Percentiles rank a stretch among this genome's conserved stretches.
Evolutionary conservation across 2,888 invertebrate genomes (phyloP).

Genomic region (Melanostoma scalare): DNA sequence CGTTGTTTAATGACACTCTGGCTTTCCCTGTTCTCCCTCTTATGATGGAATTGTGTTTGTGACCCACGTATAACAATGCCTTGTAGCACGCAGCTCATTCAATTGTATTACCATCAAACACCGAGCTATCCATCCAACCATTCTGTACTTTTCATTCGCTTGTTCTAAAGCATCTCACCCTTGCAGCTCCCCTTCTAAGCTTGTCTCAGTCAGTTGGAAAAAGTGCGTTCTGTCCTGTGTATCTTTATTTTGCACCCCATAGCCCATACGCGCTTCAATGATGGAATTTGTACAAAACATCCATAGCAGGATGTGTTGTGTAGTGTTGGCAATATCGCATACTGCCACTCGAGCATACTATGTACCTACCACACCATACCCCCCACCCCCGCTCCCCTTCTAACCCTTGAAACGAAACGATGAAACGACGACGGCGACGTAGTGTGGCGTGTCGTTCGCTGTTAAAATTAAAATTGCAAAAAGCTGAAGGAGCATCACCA

Average conservation of each 20-base stretch:
- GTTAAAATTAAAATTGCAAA: slow-evolving; percentile 77
- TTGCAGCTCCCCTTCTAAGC: slow-evolving; percentile 19
- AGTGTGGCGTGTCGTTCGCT: slow-evolving; percentile 53
- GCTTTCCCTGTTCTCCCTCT: slow-evolving; percentile 20
- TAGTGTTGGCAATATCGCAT: slow-evolving; percentile 39
- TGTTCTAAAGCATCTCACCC: slow-evolving; percentile 32
- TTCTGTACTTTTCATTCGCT: slow-evolving; percentile 18
- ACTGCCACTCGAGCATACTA: slow-evolving; percentile 58
- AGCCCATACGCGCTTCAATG: slow-evolving; percentile 40
- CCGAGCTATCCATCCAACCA: slow-evolving; percentile 33
- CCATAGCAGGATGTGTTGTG: slow-evolving; percentile 20
- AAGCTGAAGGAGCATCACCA: slow-evolving; percentile 57
- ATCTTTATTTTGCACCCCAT: slow-evolving; percentile 42
- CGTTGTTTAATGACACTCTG: slow-evolving; percentile 44
- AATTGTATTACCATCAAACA: slow-evolving; percentile 38
- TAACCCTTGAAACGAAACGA: slow-evolving; percentile 2
- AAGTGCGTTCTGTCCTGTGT: slow-evolving; percentile 57
- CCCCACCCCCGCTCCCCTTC: slow-evolving; percentile 5
- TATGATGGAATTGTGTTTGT: slow-evolving; percentile 53
- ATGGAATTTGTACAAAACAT: slow-evolving; percentile 56
- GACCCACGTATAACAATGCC: slow-evolving; percentile 51
- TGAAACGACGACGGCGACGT: slow-evolving; percentile 26
- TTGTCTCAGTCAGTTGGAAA: slow-evolving; percentile 52
- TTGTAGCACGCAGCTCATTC: slow-evolving; percentile 41
- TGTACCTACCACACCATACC: slow-evolving; percentile 26